Evolutionary conservation across 2,888 invertebrate species (phyloP).

Genomic region (Nomada fabriciana): DNA sequence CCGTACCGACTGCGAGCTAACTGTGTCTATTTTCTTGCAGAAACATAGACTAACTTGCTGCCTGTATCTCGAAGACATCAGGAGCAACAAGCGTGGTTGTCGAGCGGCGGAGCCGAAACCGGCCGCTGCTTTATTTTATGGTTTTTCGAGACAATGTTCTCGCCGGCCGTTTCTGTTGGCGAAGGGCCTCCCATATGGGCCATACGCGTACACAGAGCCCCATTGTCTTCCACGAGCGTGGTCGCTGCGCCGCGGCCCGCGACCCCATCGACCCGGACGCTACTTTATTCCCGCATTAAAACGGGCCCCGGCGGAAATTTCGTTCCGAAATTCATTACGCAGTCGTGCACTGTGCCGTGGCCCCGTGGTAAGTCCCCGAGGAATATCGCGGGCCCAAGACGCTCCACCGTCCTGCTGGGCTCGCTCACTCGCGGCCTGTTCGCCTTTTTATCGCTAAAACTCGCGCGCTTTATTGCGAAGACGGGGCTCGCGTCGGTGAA

Average conservation of each 20-base stretch:
- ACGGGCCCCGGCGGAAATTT: slow-evolving; percentile 72
- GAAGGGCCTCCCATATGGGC: slow-evolving; percentile 79
- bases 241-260: slow-evolving; percentile 67
- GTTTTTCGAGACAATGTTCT: slow-evolving; percentile 83
- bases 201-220: slow-evolving; percentile 69
- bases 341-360: slow-evolving; percentile 46
- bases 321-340: slow-evolving; percentile 76
- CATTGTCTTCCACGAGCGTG: slow-evolving; percentile 79
- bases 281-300: slow-evolving; percentile 82
- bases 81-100: slow-evolving; percentile 33
- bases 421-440: slow-evolving; percentile 46
- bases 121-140: slow-evolving; percentile 82
- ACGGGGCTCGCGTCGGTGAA: not conserved
- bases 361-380: slow-evolving; percentile 26
- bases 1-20: slow-evolving; percentile 46
- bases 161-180: slow-evolving; percentile 76
- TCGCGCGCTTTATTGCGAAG: slow-evolving; percentile 63
- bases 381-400: slow-evolving; percentile 16
- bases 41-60: slow-evolving; percentile 10
- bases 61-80: slow-evolving; percentile 58
- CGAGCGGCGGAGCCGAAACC: slow-evolving; percentile 62
- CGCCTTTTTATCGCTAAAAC: slow-evolving; percentile 62
- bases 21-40: slow-evolving; percentile 69
- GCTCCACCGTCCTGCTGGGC: slow-evolving; percentile 44
- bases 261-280: slow-evolving; percentile 82